Evolutionary conservation across 2,113 vertebrate species (phyloP).

Genomic region (Podarcis cretensis): DNA sequence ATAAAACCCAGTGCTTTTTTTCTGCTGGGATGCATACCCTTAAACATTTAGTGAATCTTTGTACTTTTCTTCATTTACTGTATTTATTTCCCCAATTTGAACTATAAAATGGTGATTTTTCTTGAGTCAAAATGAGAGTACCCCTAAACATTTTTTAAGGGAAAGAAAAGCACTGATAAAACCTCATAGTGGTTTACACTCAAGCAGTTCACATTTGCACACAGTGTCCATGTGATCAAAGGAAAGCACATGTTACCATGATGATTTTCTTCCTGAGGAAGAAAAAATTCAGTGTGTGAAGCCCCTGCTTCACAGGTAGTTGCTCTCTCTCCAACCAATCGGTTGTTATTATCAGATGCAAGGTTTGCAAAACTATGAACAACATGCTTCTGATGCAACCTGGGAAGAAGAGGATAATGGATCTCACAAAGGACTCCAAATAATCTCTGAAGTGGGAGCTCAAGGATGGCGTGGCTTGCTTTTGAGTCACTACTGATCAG

Average conservation of each 20-base stretch:
- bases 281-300: not conserved
- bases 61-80: too few relatives aligned
- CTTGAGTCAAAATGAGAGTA: too few relatives aligned
- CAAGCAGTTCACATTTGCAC: too few relatives aligned
- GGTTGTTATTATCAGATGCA: not conserved
- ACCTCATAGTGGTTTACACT: too few relatives aligned
- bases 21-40: too few relatives aligned
- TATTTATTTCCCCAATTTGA: too few relatives aligned
- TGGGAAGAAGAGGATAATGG: not conserved
- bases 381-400: not conserved
- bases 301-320: not conserved
- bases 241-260: not conserved
- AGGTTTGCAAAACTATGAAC: not conserved
- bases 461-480: not conserved
- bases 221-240: not conserved
- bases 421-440: not conserved
- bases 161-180: too few relatives aligned
- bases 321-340: constrained; percentile 15
- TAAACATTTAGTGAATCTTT: too few relatives aligned
- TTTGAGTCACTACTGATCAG: not conserved
- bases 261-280: too few relatives aligned
- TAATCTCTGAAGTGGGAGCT: not conserved
- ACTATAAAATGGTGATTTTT: too few relatives aligned
- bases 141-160: too few relatives aligned
- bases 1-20: too few relatives aligned